These are phyloP conservation scores for Probosciger aterrimus DNA, from an alignment of 2,113 vertebrate species.

Conservation along the genomic window DNA sequence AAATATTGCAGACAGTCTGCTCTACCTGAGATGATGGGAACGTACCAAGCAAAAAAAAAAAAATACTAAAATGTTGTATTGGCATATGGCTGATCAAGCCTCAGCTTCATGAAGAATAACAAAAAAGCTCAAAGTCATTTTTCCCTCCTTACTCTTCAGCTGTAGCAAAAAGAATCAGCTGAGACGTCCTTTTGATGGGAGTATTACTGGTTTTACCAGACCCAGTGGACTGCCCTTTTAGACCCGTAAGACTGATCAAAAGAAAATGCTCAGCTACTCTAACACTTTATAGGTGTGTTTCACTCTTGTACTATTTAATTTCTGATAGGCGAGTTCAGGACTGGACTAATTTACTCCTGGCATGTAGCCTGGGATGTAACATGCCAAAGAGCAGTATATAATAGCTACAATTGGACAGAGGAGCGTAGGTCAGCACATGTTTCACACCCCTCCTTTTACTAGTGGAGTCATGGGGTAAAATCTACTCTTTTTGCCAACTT, in stretches of 20 bases:
- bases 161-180: neutral
- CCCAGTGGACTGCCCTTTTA: neutral
- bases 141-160: neutral
- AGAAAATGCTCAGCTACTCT: slow-evolving; percentile 15
- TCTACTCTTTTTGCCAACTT: slow-evolving; percentile 48
- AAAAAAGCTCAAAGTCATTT: neutral
- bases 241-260: slow-evolving; percentile 25
- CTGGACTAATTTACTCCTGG: slow-evolving; percentile 59
- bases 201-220: slow-evolving; percentile 1
- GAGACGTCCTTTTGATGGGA: neutral
- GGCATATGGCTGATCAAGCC: neutral
- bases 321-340: slow-evolving; percentile 40
- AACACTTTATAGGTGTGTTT: slow-evolving; percentile 25
- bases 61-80: neutral
- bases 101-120: neutral
- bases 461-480: slow-evolving; percentile 44
- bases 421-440: neutral
- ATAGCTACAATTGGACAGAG: neutral
- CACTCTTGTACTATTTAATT: slow-evolving; percentile 35
- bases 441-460: slow-evolving; percentile 55
- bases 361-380: slow-evolving; percentile 3
- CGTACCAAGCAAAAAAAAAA: neutral
- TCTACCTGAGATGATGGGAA: neutral
- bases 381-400: neutral
- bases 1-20: neutral